Percentiles rank a stretch among this genome's conserved stretches.
These are phyloP conservation scores for Cosmorhoe ocellata DNA, from an alignment of 2,888 invertebrate species.

Conservation along the genomic window DNA sequence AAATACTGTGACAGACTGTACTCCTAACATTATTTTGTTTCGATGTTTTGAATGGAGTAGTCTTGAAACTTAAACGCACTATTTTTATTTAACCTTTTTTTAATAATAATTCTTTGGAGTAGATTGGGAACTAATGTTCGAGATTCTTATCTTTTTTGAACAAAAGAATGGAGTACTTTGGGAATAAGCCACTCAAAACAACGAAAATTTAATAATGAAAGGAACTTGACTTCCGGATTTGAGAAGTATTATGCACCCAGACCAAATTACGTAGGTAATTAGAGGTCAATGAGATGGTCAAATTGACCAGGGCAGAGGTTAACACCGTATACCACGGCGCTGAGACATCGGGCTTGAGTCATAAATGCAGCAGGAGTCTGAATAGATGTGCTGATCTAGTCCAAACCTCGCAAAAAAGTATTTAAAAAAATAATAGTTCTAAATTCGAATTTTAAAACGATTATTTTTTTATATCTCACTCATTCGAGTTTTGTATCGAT, in stretches of 20 bases:
- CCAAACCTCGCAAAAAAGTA: conserved; percentile 4
- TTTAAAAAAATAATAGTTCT: background rate
- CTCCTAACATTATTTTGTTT: no score
- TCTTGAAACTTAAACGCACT: no score
- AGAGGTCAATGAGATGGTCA: conserved; percentile 65
- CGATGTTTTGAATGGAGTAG: no score
- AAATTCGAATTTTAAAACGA: conserved; percentile 4
- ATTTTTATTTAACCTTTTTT: no score
- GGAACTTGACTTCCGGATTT: conserved; percentile 21
- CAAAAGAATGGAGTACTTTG: no score
- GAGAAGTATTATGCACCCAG: conserved; percentile 23
- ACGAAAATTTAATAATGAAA: conserved; percentile 13
- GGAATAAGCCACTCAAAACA: no score
- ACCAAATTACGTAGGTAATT: conserved; percentile 37
- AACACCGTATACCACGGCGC: conserved; percentile 43
- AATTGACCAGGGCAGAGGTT: conserved; percentile 60
- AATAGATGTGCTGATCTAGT: conserved; percentile 30
- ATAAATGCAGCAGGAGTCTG: conserved; percentile 28
- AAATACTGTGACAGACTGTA: no score
- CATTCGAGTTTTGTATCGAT: conserved; percentile 9
- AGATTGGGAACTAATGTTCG: no score
- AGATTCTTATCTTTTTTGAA: no score
- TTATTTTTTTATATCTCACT: conserved; percentile 1
- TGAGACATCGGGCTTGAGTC: conserved; percentile 40
- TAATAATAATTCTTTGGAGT: no score